phyloP scores from a whole-genome alignment of 2,888 invertebrate genomes.

The Spisula subtruncata region DNA sequence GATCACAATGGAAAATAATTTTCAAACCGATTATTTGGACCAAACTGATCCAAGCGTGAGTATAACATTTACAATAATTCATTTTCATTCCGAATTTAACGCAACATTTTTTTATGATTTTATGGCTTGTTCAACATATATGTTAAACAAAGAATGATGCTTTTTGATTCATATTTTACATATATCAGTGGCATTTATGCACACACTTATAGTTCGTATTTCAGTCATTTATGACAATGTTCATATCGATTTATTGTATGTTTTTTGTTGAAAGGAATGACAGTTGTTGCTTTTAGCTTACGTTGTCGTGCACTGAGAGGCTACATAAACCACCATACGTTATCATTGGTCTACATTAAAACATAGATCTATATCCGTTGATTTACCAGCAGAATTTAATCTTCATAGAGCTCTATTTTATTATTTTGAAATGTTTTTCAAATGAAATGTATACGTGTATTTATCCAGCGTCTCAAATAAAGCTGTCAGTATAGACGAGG shows the following conservation, averaged over 20 bases:
- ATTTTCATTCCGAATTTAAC: not conserved
- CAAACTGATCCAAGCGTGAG: constrained; percentile 62
- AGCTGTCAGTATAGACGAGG: constrained; percentile 30
- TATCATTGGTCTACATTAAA: not conserved
- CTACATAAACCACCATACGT: not conserved
- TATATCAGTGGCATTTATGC: not conserved
- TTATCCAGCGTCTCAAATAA: constrained; percentile 35
- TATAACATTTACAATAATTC: constrained; percentile 13
- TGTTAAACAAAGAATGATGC: constrained; percentile 11
- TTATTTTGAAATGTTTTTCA: constrained; percentile 8
- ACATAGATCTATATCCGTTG: not conserved
- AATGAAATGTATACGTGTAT: constrained; percentile 13
- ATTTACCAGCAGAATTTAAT: not conserved
- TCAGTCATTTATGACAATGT: not conserved
- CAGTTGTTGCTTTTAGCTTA: too few species aligned
- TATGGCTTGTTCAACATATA: not conserved
- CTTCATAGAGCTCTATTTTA: constrained; percentile 24
- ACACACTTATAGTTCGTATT: not conserved
- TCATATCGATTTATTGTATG: constrained; percentile 14
- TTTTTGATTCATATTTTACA: constrained; percentile 23
- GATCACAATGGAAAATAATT: constrained; percentile 71
- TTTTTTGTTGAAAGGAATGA: not conserved
- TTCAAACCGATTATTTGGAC: constrained; percentile 67
- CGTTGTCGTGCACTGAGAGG: too few species aligned
- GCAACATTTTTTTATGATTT: constrained; percentile 13